Base-by-base conservation (phyloP, 2,797 vertebrate species). In the Nothura maculosa region DNA sequence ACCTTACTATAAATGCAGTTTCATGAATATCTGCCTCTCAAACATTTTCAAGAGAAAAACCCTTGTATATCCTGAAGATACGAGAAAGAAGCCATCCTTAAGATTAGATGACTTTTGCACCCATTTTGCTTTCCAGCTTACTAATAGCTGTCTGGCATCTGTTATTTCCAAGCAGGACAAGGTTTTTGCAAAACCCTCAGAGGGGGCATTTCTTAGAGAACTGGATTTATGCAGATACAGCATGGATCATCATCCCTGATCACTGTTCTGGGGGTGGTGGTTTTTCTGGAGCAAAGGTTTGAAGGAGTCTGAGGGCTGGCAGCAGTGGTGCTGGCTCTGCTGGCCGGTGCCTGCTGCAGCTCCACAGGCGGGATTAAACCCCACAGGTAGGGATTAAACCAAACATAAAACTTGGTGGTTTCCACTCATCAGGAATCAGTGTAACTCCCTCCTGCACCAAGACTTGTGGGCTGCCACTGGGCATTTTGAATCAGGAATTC, bases 21-120 rank as follows among this genome's bases (percentile, higher is more conserved):
- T 72, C 76, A 48, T 63, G 42, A 87, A 20, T 62, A 77, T 61
- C 28, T 2, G 3, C 18, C 4, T 57, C 73, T 79, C 32, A 54
- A 69, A 69, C 60, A 22, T 38, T 81, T 93, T 66, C 68, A 47
- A 64, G 32, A 81, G 87, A 82, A 91, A 91, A 82, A 57, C 9
- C 8, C 21, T 52, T 94, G 66, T 54, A 76, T 45, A 30, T 57
- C 27, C 48, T 69, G 50, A 74, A 90, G 88, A 88, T 52, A 60
- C 1, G 14, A 95, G 80, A 82, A 87, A 90, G 86, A 78, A 76
- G 55, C 66, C 47, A 83, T 69, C 1, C 0, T 30, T 62, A 90
- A 84, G 61, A 83, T 36, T 12, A 66, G 48, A 67, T 79, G 25
- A n/a, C 14, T 92, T 42, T 58, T 62, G 40, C 22, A 87, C 45